phyloP scores from a whole-genome alignment of 1,140 invertebrate genomes.

The Scaptomyza pallida region DNA sequence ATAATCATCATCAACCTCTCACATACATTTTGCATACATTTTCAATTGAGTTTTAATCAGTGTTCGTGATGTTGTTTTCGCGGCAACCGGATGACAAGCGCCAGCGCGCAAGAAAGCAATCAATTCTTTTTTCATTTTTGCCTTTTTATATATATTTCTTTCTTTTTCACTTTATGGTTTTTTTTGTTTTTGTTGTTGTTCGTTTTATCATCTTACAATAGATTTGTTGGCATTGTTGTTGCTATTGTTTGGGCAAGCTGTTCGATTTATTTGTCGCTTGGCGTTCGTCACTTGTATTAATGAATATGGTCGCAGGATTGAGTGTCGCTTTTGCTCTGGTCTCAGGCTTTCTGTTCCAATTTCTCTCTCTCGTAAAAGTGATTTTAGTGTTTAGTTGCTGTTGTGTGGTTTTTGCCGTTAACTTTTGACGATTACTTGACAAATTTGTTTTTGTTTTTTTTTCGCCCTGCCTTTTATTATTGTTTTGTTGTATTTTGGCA shows the following conservation, averaged over 20 bases:
- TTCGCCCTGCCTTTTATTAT: constrained; percentile 28
- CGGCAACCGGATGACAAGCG: constrained; percentile 54
- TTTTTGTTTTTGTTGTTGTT: too few species aligned
- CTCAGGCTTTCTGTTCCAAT: constrained; percentile 11
- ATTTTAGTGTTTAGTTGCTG: constrained; percentile 10
- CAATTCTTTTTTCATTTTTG: constrained; percentile 74
- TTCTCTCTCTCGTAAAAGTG: constrained; percentile 14
- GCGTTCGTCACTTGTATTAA: constrained; percentile 32
- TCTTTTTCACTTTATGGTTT: constrained; percentile 70
- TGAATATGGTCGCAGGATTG: constrained; percentile 19
- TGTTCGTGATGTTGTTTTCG: constrained; percentile 33
- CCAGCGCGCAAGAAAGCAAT: constrained; percentile 62
- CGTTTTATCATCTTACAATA: constrained; percentile 25
- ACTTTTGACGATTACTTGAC: constrained; percentile 37
- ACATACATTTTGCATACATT: constrained; percentile 5
- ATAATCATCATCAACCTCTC: background rate
- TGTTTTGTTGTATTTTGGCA: constrained; percentile 42
- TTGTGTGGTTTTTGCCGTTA: constrained; percentile 27
- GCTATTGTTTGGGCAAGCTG: constrained; percentile 17
- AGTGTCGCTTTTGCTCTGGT: constrained; percentile 13
- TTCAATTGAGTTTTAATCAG: constrained; percentile 43
- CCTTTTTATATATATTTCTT: constrained; percentile 53
- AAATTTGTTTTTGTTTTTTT: constrained; percentile 26
- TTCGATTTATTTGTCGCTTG: constrained; percentile 26
- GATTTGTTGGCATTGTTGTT: constrained; percentile 25